A percentile compares a stretch with the other conserved stretches of the same genome.
These are phyloP conservation scores for Clusia tigrina DNA, from an alignment of 2,888 invertebrate genomes.

Conservation along the genomic window DNA sequence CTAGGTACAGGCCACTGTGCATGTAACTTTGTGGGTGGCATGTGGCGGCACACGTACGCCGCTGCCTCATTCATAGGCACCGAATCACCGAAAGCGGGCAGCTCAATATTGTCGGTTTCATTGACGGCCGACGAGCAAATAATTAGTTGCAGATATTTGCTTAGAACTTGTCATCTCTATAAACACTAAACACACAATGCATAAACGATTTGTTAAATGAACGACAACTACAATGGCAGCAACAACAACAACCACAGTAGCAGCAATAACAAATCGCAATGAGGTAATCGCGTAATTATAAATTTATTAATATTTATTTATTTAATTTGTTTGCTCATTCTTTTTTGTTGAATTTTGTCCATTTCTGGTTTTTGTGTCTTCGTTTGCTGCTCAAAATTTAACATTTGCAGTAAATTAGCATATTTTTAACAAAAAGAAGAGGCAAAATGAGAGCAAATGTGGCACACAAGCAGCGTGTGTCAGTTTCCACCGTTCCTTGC, in stretches of 20 bases:
- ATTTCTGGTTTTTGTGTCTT: too few species aligned
- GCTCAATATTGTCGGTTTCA: too few species aligned
- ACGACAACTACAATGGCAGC: neutral
- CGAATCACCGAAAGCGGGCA: too few species aligned
- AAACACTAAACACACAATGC: too few species aligned
- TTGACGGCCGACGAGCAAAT: too few species aligned
- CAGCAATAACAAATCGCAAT: slow-evolving; percentile 33
- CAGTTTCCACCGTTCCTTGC: neutral
- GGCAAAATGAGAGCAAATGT: neutral
- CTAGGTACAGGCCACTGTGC: too few species aligned
- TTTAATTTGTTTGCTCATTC: slow-evolving; percentile 23
- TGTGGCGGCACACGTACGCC: too few species aligned
- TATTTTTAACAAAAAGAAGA: neutral
- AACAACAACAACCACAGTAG: neutral
- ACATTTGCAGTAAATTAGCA: slow-evolving; percentile 26
- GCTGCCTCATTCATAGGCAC: too few species aligned
- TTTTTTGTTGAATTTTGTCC: slow-evolving; percentile 21
- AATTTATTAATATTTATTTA: slow-evolving; percentile 43
- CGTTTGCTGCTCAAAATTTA: too few species aligned
- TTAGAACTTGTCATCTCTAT: too few species aligned
- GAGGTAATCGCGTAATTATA: slow-evolving; percentile 61
- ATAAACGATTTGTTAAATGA: neutral
- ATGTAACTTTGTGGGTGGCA: too few species aligned
- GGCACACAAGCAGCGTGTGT: neutral
- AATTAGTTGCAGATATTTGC: too few species aligned